Conservation (phyloP, 2,888 invertebrate genomes). For the Apeira syringaria region DNA sequence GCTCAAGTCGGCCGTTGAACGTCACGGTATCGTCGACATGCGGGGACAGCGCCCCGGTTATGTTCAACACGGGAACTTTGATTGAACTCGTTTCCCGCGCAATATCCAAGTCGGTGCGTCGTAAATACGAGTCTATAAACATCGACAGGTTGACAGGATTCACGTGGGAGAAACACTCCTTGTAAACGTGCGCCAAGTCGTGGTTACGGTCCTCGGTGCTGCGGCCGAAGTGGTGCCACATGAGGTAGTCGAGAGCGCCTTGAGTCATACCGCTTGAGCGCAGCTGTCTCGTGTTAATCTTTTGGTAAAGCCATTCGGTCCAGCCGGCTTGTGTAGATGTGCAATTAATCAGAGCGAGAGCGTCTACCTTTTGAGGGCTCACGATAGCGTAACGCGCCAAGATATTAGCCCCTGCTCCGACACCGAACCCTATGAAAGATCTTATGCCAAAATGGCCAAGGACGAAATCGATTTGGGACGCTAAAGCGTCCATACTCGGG, state of each 20-base stretch:
- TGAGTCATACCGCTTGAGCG: conserved; percentile 96
- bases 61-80: conserved; percentile 94
- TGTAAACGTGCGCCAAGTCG: conserved; percentile 96
- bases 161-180: conserved; percentile 96
- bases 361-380: conserved; percentile 94
- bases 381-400: conserved; percentile 94
- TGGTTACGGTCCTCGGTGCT: conserved; percentile 95
- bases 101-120: conserved; percentile 95
- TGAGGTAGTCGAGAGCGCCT: conserved; percentile 96
- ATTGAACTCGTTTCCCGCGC: conserved; percentile 85
- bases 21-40: conserved; percentile 98
- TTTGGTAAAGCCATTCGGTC: conserved; percentile 99
- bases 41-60: conserved; percentile 96
- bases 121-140: conserved; percentile 97
- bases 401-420: conserved; percentile 98
- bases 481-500: conserved; percentile 98
- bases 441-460: conserved; percentile 95
- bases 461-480: conserved; percentile 95
- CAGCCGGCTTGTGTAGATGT: conserved; percentile 97
- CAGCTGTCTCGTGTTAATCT: conserved; percentile 94
- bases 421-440: conserved; percentile 97
- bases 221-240: conserved; percentile 99
- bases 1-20: conserved; percentile 97
- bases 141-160: conserved; percentile 97
- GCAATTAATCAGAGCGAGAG: conserved; percentile 96